Evolutionary conservation across 2,888 invertebrate species (phyloP).

Genomic region (Isoperla grammatica): DNA sequence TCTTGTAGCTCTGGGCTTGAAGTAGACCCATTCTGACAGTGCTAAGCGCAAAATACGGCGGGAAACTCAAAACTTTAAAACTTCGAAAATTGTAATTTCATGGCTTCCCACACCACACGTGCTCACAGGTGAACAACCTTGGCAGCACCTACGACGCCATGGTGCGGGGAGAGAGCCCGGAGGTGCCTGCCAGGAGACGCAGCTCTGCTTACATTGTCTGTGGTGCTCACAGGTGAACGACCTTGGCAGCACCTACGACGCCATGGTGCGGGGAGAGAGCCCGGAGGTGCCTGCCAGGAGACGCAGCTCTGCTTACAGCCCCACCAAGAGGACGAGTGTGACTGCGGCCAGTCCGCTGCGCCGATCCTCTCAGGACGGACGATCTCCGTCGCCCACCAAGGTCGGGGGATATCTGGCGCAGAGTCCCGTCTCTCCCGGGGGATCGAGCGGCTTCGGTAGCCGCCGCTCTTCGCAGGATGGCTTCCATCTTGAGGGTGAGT

Average conservation of each 20-base stretch:
- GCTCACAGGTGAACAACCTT: conserved; percentile 63
- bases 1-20: too few species aligned
- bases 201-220: conserved; percentile 44
- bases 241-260: conserved; percentile 80
- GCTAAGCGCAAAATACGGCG: too few species aligned
- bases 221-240: conserved; percentile 57
- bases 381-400: conserved; percentile 80
- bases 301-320: conserved; percentile 67
- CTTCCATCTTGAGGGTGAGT: conserved; percentile 68
- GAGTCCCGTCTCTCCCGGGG: conserved; percentile 77
- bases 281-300: conserved; percentile 76
- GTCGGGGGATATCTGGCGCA: conserved; percentile 43
- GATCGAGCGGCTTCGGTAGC: conserved; percentile 91
- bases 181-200: conserved; percentile 70
- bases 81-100: too few species aligned
- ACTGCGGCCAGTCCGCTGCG: conserved; percentile 58
- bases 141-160: conserved; percentile 82
- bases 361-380: conserved; percentile 61
- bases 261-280: conserved; percentile 65
- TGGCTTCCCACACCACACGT: too few species aligned
- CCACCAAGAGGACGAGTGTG: conserved; percentile 66
- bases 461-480: conserved; percentile 88
- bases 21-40: too few species aligned
- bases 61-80: too few species aligned
- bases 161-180: conserved; percentile 67